Base-by-base conservation (phyloP, 1,140 invertebrate species). In the Helicoverpa zea region DNA sequence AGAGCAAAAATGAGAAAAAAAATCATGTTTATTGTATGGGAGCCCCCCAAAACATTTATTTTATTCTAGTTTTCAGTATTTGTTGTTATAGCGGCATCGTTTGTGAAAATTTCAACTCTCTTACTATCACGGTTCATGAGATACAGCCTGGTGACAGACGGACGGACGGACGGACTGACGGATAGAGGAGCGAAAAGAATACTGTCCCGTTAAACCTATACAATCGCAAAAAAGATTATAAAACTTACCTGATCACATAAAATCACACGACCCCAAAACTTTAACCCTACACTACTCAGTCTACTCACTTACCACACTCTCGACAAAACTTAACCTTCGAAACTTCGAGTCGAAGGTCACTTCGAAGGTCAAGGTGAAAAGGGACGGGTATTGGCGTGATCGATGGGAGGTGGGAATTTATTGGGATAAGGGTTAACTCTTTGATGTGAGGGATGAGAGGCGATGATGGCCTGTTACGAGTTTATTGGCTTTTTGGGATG, bases 261-360 rank as follows among this genome's bases (percentile, higher is more conserved):
- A 49, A 66, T 49, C 64, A 66, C 35, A 10, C 14, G 12, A 11
- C 4, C 10, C 29, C 64, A 30, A 23, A 72, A 51, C 68, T 52
- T 54, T 7, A 49, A 49, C 49, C 49, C 68, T 9, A 43, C 68
- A 72, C 68, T 52, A 9, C 49, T 2, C 49, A 72, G 49, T 54
- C 68, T 52, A 9, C 49, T 2, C 49, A 72, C 68, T 54, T 72
- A 72, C 29, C 68, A 23, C 9, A 64, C 63, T 63, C 11, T n/a
- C 9, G 47, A 52, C 68, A 72, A 72, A 72, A 72, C 68, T 72
- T 68, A 72, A 72, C 68, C 68, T 14, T 54, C 23, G 49, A 72
- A 72, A 72, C 18, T 72, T 72, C 68, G 49, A 52, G 18, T 23
- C 29, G 29, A 72, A 72, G 68, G 68, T 72, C 68, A 72, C 68